These are phyloP conservation scores for Himalopsyche kuldschensis DNA, from an alignment of 2,888 invertebrate species.

Conservation along the genomic window DNA sequence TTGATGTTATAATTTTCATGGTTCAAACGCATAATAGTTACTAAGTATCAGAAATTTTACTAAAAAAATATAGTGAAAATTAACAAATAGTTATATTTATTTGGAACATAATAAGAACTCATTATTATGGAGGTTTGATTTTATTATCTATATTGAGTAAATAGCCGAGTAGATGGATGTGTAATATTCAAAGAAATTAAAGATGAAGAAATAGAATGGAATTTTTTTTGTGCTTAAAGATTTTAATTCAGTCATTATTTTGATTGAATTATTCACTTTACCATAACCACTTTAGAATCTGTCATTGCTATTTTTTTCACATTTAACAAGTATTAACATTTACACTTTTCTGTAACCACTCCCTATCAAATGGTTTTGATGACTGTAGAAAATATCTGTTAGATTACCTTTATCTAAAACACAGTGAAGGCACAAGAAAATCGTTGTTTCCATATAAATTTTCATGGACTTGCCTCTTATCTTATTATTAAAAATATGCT, in stretches of 20 bases:
- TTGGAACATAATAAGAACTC: not conserved
- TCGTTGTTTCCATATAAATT: not conserved
- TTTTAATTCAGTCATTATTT: not conserved
- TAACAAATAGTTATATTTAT: not conserved
- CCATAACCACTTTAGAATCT: conserved; percentile 35
- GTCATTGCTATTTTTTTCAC: conserved; percentile 27
- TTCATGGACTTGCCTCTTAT: not conserved
- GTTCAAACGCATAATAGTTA: not conserved
- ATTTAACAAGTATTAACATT: conserved; percentile 2
- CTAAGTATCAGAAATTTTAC: no score
- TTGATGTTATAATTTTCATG: not conserved
- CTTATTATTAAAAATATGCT: not conserved
- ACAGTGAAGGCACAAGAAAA: conserved; percentile 44
- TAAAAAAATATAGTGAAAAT: not conserved
- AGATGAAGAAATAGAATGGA: no score
- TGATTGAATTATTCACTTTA: conserved; percentile 1
- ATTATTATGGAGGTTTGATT: no score
- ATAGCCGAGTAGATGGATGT: no score
- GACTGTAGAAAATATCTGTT: conserved; percentile 13
- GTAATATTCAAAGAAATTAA: no score
- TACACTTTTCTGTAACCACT: conserved; percentile 38
- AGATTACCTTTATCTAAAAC: conserved; percentile 41
- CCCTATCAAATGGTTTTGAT: not conserved
- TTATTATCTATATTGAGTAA: no score
- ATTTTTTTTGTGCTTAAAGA: no score